Percentiles rank a stretch among this genome's conserved stretches.
Evolutionary conservation across 2,797 vertebrate species (phyloP).

Genomic region (Pogoniulus pusillus): DNA sequence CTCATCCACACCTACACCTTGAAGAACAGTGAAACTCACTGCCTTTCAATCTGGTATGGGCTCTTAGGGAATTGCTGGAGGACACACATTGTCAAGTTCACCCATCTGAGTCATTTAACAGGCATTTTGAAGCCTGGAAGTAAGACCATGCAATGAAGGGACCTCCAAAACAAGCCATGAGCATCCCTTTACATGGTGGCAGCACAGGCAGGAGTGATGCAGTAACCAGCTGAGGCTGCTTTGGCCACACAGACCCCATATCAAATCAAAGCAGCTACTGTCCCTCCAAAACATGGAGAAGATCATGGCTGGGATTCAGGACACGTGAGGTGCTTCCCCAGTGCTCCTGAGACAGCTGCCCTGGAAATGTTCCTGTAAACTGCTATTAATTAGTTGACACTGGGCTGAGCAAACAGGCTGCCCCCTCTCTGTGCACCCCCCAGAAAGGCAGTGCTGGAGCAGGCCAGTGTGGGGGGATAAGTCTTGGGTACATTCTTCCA

Average conservation of each 20-base stretch:
- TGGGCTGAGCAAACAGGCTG: constrained; percentile 70
- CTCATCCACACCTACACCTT: background rate
- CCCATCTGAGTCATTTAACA: background rate
- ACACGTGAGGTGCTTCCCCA: background rate
- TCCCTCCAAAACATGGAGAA: background rate
- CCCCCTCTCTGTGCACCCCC: constrained; percentile 17
- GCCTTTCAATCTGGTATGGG: background rate
- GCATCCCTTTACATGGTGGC: background rate
- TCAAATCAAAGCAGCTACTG: background rate
- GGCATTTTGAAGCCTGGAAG: background rate
- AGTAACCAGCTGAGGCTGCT: background rate
- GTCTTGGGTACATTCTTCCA: constrained; percentile 65
- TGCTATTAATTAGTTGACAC: constrained; percentile 80
- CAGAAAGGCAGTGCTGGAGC: constrained; percentile 37
- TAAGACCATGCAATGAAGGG: background rate
- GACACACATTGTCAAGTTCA: background rate
- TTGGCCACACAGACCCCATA: background rate
- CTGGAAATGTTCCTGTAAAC: constrained; percentile 75
- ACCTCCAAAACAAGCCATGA: background rate
- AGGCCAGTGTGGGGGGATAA: constrained; percentile 36
- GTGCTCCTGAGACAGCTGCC: constrained; percentile 63
- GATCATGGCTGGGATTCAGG: background rate
- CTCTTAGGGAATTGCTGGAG: background rate
- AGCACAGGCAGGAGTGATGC: background rate
- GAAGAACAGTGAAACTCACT: background rate